Evolutionary conservation across 2,888 invertebrate genomes (phyloP).

Genomic region (Digitonthophagus gazella): DNA sequence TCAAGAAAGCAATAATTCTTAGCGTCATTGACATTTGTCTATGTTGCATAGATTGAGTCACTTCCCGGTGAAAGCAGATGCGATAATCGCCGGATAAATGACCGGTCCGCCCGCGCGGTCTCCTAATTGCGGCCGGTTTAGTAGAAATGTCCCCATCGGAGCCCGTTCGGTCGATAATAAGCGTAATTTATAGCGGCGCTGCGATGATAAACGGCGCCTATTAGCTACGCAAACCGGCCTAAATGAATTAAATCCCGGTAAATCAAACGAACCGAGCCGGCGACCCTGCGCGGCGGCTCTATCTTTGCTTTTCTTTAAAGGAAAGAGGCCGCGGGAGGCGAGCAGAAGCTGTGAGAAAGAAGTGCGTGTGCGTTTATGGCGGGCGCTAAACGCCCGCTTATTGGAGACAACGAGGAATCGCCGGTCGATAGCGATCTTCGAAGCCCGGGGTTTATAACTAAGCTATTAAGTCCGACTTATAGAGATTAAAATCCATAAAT

Average conservation of each 20-base stretch:
- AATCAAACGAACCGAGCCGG: conserved; percentile 17
- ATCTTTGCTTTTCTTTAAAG: not conserved
- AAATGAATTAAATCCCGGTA: conserved; percentile 26
- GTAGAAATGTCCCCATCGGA: not conserved
- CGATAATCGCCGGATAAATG: not conserved
- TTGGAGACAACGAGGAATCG: conserved; percentile 13
- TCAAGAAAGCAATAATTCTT: not conserved
- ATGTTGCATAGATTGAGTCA: not conserved
- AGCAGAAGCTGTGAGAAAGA: not conserved
- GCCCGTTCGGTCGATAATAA: conserved; percentile 1
- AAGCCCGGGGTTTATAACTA: conserved; percentile 25
- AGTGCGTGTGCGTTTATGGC: not conserved
- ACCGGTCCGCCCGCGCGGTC: not conserved
- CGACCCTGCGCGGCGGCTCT: not conserved
- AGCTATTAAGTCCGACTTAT: conserved; percentile 30
- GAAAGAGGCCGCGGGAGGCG: conserved; percentile 3
- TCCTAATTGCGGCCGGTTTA: not conserved
- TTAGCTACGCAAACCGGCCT: conserved; percentile 26
- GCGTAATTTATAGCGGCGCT: conserved; percentile 11
- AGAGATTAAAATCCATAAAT: conserved; percentile 35
- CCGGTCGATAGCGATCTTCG: conserved; percentile 23
- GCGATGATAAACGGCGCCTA: conserved; percentile 21
- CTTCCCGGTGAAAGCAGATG: not conserved
- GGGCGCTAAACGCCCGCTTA: conserved; percentile 6
- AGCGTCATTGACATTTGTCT: not conserved